phyloP scores from a whole-genome alignment of 2,113 vertebrate genomes.

The Chaenogobius annularis region DNA sequence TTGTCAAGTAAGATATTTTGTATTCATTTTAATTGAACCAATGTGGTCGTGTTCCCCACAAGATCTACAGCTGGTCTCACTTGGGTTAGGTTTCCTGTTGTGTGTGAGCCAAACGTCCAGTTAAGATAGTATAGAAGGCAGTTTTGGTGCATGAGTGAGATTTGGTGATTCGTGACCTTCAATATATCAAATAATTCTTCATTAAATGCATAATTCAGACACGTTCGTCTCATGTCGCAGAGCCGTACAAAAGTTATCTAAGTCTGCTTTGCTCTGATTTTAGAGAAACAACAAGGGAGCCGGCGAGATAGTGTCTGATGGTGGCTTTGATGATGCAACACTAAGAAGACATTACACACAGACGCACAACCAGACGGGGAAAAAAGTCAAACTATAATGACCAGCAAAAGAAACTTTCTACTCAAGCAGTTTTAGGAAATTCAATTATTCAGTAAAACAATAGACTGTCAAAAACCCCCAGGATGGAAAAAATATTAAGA shows the following conservation, averaged over 20 bases:
- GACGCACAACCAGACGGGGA: conserved; percentile 40
- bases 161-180: conserved; percentile 8
- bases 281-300: conserved; percentile 39
- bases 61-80: too few relatives aligned
- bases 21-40: background rate
- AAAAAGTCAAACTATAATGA: conserved; percentile 38
- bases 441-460: too few relatives aligned
- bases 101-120: background rate
- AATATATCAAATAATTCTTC: conserved; percentile 4
- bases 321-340: conserved; percentile 61
- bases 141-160: background rate
- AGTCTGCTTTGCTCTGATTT: conserved; percentile 46
- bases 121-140: background rate
- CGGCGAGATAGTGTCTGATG: conserved; percentile 44
- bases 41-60: too few relatives aligned
- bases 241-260: conserved; percentile 26
- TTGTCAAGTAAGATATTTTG: background rate
- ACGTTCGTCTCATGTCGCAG: conserved; percentile 5
- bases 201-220: background rate
- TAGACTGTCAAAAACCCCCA: too few relatives aligned
- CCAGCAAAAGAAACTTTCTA: conserved; percentile 15
- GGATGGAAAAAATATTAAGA: too few relatives aligned
- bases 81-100: too few relatives aligned
- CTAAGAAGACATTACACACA: conserved; percentile 43
- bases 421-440: background rate